Evolutionary conservation across 2,888 invertebrate species (phyloP), one percentile per base, ranked within the genome.

Genomic region (Pyrgus malvae): DNA sequence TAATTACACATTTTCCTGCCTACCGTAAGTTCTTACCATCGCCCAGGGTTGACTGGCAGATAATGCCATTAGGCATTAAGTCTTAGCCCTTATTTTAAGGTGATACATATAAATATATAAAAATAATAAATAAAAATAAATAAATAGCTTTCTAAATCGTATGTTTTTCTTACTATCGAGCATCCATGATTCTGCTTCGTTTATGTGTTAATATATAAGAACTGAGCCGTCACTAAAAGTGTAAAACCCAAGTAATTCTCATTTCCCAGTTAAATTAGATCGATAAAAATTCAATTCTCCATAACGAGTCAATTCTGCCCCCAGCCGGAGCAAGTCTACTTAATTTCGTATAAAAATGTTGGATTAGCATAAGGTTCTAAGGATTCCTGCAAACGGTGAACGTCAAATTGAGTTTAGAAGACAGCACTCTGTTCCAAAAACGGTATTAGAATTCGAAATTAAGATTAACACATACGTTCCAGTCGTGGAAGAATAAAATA

Each of bases 271-370:
- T 38, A 38, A 38, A 53, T 40, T 40, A 53, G 64, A 66, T 66
- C 71, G 56, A 66, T 70, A 69, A 64, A 73, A 68, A 64, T 69
- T 68, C 67, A 66, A 70, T 69, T 67, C 42, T 9, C 46, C 54
- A 61, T 73, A 74, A 74, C 73, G 74, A 74, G 65, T 67, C 69
- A 69, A 73, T 68, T 62, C 54, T 35, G 59, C 54, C 54, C 59
- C 37, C 19, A 27, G 27, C 37, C 48, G 37, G 37, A 37, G 35
- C 62, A 53, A 61, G 63, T 45, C 61, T 60, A 42, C 64, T 71
- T 72, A 70, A 73, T 64, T 69, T 70, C 64, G 67, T 67, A 71
- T 75, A 74, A 73, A 72, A 71, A 64, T 53, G 48, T 60, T 40
- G 19, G 49, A 75, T 75, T 72, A 69, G 66, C 70, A 73, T 75